Conservation (phyloP, 2,888 invertebrate species). For the Drosophila antonietae region DNA sequence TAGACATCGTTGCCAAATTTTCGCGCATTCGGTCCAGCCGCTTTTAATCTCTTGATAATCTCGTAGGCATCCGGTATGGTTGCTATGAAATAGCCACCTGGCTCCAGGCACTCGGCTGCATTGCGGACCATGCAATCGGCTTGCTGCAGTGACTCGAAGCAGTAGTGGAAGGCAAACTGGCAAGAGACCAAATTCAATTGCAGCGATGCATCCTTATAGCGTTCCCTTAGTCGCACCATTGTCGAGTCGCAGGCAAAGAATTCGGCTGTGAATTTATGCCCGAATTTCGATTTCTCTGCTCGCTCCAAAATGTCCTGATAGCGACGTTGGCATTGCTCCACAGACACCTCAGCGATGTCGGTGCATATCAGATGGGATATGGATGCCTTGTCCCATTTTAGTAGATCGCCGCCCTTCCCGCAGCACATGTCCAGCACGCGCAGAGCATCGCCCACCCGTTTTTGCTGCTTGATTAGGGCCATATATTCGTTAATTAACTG, state of each 20-base stretch:
- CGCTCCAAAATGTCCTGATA: slow-evolving; percentile 89
- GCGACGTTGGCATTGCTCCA: slow-evolving; percentile 94
- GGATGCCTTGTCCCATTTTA: slow-evolving; percentile 96
- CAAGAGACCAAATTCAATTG: slow-evolving; percentile 96
- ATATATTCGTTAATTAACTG: slow-evolving; percentile 95
- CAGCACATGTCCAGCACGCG: slow-evolving; percentile 97
- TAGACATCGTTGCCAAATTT: slow-evolving; percentile 93
- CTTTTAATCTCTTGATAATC: slow-evolving; percentile 91
- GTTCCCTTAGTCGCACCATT: slow-evolving; percentile 91
- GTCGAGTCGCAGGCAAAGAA: slow-evolving; percentile 97
- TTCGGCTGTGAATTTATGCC: slow-evolving; percentile 91
- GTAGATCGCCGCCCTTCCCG: slow-evolving; percentile 98
- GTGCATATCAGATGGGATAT: slow-evolving; percentile 94
- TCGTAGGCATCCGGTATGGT: slow-evolving; percentile 97
- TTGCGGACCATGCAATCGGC: slow-evolving; percentile 97
- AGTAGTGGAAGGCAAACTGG: slow-evolving; percentile 99
- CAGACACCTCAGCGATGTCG: slow-evolving; percentile 96
- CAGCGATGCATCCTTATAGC: slow-evolving; percentile 91
- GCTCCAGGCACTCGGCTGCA: slow-evolving; percentile 93
- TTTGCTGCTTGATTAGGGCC: slow-evolving; percentile 87
- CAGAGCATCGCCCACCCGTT: slow-evolving; percentile 88
- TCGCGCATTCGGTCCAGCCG: slow-evolving; percentile 83
- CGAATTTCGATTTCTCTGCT: slow-evolving; percentile 74
- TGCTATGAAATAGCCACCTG: slow-evolving; percentile 98
- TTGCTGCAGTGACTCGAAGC: slow-evolving; percentile 94